These are phyloP conservation scores for Cephus cinctus DNA, from an alignment of 1,140 invertebrate genomes.

Conservation along the genomic window DNA sequence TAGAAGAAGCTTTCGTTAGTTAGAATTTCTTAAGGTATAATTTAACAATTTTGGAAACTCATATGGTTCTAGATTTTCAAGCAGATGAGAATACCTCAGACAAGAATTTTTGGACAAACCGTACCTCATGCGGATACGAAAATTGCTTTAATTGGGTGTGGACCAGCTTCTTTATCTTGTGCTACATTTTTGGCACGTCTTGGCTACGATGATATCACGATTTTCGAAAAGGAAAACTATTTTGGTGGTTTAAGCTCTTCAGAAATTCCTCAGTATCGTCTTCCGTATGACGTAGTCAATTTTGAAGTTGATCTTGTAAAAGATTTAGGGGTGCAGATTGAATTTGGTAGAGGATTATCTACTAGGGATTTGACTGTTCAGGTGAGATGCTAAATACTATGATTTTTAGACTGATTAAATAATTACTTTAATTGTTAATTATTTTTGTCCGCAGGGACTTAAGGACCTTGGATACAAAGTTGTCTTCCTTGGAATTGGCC, in stretches of 20 bases:
- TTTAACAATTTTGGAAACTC: not conserved
- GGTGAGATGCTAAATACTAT: conserved; percentile 47
- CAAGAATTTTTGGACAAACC: conserved; percentile 66
- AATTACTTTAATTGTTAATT: not conserved
- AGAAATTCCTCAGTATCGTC: conserved; percentile 95
- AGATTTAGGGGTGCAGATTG: conserved; percentile 90
- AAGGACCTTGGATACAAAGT: conserved; percentile 71
- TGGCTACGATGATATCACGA: conserved; percentile 87
- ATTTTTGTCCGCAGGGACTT: conserved; percentile 59
- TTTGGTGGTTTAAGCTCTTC: conserved; percentile 89
- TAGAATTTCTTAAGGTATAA: conserved; percentile 17
- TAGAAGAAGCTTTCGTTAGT: conserved; percentile 3
- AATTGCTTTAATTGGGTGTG: conserved; percentile 91
- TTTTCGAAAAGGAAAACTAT: conserved; percentile 88
- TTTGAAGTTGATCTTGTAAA: conserved; percentile 91
- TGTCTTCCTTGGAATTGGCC: conserved; percentile 91
- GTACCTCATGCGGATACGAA: conserved; percentile 67
- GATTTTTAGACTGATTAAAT: not conserved
- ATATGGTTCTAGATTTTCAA: conserved; percentile 74
- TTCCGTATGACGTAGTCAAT: conserved; percentile 89
- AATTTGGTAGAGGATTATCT: conserved; percentile 63
- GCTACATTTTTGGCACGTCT: conserved; percentile 92
- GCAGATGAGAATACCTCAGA: conserved; percentile 89
- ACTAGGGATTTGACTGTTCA: conserved; percentile 70
- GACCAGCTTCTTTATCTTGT: conserved; percentile 95